Evolutionary conservation across 2,797 vertebrate species (phyloP).

Genomic region (Bryconaethiops microstoma): DNA sequence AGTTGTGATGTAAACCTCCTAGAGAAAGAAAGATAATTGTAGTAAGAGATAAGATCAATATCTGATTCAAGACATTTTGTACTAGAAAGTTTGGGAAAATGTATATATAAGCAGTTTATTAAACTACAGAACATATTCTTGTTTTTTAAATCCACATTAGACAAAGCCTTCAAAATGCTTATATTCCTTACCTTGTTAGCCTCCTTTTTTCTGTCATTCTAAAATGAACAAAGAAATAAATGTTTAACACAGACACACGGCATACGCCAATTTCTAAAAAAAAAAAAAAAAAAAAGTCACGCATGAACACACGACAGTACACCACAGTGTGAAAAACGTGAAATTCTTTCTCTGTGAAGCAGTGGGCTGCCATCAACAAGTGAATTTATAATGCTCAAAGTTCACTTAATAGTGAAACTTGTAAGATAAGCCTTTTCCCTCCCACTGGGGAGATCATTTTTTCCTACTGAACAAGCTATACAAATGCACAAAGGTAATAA

Average conservation of each 20-base stretch:
- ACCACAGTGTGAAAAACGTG: no score
- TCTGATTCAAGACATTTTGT: background rate
- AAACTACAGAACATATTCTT: background rate
- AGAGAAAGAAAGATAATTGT: slow-evolving; percentile 6
- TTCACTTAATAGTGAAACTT: slow-evolving; percentile 4
- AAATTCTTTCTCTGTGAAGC: no score
- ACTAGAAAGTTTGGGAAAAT: no score
- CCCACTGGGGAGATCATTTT: background rate
- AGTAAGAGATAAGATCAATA: background rate
- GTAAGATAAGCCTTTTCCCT: background rate
- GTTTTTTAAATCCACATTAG: background rate
- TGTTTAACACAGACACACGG: background rate
- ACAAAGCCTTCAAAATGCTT: background rate
- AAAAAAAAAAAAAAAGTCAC: no score
- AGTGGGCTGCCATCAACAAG: no score
- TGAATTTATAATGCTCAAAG: background rate
- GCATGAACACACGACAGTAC: no score
- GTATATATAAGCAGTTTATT: no score
- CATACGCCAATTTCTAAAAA: no score
- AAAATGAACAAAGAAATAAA: slow-evolving; percentile 50
- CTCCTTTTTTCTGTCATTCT: slow-evolving; percentile 76
- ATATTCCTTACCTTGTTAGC: slow-evolving; percentile 65
- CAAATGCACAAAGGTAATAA: background rate
- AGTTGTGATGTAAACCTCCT: slow-evolving; percentile 58
- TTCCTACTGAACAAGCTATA: background rate